Evolutionary conservation across 1,140 invertebrate species (phyloP), one percentile per base, ranked within the genome.

Genomic region (Bombus picipes): DNA sequence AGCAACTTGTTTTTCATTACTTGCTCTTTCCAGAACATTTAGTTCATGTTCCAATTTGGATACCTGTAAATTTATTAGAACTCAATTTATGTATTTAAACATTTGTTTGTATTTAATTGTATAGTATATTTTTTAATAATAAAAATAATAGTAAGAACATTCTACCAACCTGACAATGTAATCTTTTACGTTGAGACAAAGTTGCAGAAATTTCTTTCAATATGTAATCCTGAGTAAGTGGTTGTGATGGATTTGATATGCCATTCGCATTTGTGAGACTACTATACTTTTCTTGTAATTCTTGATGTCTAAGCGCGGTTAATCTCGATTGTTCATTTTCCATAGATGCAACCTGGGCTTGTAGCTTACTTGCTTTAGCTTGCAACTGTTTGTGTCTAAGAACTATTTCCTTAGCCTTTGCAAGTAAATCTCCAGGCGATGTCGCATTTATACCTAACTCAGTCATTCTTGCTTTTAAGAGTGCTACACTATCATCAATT

Each of bases 361-460:
- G 97, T 66, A 99, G 94, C 92, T 97, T 97, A 90, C 97, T 97
- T 0, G 97, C 97, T 94, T 98, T 97, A 68, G 97, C 97, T 95
- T 99, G 98, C 34, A 99, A 94, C 91, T 99, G 98, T 93, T 98
- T 99, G 92, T 99, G 98, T 62, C 97, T 96, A 70, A 98, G 96
- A 13, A 99, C 98, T 89, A 99, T 99, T 94, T 98, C 98, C 94
- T 99, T 99, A 43, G 98, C 98, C 94, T 98, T 98, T 2, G 97
- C 97, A 22, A 99, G 95, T 75, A 99, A 95, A 94, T 99, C 98
- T 57, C 97, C 97, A 0, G 98, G 98, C 57, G 97, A 97, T 6
- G 97, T 97, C 13, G 97, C 97, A 93, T 98, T 97, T 88, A 99
- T 98, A 81, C 98, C 98, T 86, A 99, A 95, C 94, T 99, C 98